Conservation (phyloP, 2,888 invertebrate species). For the Microctonus hyperodae region DNA sequence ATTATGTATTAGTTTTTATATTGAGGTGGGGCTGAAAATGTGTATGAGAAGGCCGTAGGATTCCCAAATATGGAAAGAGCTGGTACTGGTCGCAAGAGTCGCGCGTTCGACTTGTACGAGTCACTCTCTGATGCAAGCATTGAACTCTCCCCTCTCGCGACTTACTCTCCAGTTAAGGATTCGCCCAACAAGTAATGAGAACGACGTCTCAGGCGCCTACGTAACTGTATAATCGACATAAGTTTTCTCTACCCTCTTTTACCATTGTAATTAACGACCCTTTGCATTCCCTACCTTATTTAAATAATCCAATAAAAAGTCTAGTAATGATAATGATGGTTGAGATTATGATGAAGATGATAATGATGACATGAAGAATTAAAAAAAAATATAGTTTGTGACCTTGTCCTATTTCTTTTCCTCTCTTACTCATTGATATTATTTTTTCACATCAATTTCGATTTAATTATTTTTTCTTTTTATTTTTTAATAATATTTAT, state of each 20-base stretch:
- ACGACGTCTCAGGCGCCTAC: constrained; percentile 34
- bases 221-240: constrained; percentile 35
- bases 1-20: neutral
- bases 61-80: constrained; percentile 37
- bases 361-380: neutral
- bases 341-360: neutral
- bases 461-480: too few species aligned
- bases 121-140: constrained; percentile 54
- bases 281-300: neutral
- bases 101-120: constrained; percentile 21
- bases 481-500: too few species aligned
- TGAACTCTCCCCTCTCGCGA: constrained; percentile 52
- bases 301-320: neutral
- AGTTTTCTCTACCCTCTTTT: neutral
- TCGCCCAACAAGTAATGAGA: constrained; percentile 36
- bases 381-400: neutral
- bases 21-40: constrained; percentile 1
- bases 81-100: neutral
- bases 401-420: neutral
- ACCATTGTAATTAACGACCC: neutral
- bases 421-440: neutral
- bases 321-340: neutral
- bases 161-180: constrained; percentile 51
- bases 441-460: neutral
- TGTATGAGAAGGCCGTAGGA: constrained; percentile 24